phyloP scores from a whole-genome alignment of 2,888 invertebrate genomes.

The Phlogophora meticulosa region DNA sequence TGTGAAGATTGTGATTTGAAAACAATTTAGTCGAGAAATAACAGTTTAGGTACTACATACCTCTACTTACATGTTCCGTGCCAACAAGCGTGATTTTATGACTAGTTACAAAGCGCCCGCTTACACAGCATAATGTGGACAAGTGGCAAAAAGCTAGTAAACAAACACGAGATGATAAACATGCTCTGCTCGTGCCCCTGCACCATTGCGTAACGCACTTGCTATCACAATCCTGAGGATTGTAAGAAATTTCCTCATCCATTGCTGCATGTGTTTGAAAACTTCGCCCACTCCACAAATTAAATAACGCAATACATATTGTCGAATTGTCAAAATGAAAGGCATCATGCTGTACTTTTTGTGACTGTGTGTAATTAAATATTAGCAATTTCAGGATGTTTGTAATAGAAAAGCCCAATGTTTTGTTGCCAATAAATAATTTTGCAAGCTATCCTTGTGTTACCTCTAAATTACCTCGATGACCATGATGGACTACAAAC shows the following conservation, averaged over 20 bases:
- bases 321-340: neutral
- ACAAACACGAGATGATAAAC: too few relatives aligned
- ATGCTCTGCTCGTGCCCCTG: too few relatives aligned
- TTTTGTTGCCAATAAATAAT: conserved; percentile 15
- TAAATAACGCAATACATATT: neutral
- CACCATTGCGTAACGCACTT: too few relatives aligned
- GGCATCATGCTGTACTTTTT: neutral
- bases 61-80: neutral
- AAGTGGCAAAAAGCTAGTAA: too few relatives aligned
- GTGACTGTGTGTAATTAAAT: conserved; percentile 8
- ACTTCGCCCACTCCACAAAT: too few relatives aligned
- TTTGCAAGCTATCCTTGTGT: conserved; percentile 36
- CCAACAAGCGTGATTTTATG: neutral
- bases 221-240: too few relatives aligned
- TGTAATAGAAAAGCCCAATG: conserved; percentile 20
- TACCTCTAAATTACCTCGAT: conserved; percentile 36
- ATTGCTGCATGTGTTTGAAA: too few relatives aligned
- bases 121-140: too few relatives aligned
- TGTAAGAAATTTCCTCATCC: too few relatives aligned
- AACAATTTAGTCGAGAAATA: too few relatives aligned
- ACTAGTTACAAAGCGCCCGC: neutral
- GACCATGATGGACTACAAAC: conserved; percentile 44
- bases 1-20: too few relatives aligned
- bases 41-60: too few relatives aligned
- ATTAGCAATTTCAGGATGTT: conserved; percentile 19